phyloP scores from a whole-genome alignment of 1,140 invertebrate species.

The Brachionus manjavacas region DNA sequence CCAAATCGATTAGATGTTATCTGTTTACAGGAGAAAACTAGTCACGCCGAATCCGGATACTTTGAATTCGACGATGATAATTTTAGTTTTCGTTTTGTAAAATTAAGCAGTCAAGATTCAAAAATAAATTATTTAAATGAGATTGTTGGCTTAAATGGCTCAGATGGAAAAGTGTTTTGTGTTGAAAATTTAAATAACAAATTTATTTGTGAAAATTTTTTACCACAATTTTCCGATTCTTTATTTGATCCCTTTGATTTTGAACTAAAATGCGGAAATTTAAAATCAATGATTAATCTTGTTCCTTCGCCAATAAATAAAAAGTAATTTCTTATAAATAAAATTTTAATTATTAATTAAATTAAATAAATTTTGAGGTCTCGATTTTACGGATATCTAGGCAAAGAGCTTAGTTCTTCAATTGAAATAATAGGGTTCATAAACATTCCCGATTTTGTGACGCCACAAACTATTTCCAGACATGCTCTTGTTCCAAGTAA shows the following conservation, averaged over 20 bases:
- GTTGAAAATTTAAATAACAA: not conserved
- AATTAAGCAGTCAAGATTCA: not conserved
- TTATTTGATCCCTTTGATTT: conserved; percentile 9
- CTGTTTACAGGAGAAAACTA: not conserved
- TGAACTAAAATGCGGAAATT: conserved; percentile 23
- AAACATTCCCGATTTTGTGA: not conserved
- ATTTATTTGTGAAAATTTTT: not conserved
- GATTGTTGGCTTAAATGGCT: not conserved
- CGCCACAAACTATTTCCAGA: conserved; percentile 15
- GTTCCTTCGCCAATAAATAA: conserved; percentile 11
- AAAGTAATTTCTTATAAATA: not conserved
- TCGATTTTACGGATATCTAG: not conserved
- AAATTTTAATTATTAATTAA: not conserved
- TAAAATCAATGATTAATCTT: conserved; percentile 1
- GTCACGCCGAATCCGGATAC: not conserved
- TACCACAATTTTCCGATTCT: not conserved
- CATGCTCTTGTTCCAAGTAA: not conserved
- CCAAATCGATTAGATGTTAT: not conserved
- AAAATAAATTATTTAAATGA: conserved; percentile 28
- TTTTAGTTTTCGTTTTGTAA: not conserved
- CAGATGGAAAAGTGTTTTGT: not conserved
- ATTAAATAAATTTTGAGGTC: not conserved
- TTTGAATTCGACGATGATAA: conserved; percentile 20
- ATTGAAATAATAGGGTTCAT: conserved; percentile 33
- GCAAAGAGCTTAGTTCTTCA: not conserved